Percentiles rank a stretch among this genome's conserved stretches.
Evolutionary conservation across 2,888 invertebrate species (phyloP).

Genomic region (Noctua fimbriata): DNA sequence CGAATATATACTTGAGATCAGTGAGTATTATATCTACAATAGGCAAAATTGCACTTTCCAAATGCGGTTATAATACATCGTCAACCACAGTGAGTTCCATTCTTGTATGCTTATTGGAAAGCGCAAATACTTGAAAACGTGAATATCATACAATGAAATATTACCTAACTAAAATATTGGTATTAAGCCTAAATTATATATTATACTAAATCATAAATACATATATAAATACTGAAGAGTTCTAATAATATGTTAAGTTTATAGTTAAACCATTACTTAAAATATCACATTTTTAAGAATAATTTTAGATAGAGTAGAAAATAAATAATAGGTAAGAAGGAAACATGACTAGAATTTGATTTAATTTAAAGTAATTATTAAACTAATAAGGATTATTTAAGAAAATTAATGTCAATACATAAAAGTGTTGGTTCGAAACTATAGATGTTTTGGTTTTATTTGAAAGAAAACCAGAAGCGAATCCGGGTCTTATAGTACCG

Average conservation of each 20-base stretch:
- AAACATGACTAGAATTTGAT: slow-evolving; percentile 13
- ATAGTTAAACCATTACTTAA: slow-evolving; percentile 77
- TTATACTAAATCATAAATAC: slow-evolving; percentile 33
- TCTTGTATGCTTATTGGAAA: slow-evolving; percentile 3
- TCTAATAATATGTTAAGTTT: slow-evolving; percentile 65
- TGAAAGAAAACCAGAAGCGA: not conserved
- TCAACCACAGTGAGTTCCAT: not conserved
- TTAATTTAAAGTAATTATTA: not conserved
- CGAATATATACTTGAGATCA: slow-evolving; percentile 14
- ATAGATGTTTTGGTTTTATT: not conserved
- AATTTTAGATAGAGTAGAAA: slow-evolving; percentile 68
- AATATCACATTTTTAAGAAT: slow-evolving; percentile 86
- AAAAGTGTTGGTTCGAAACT: not conserved
- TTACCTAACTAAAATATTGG: slow-evolving; percentile 35
- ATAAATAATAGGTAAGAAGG: slow-evolving; percentile 46
- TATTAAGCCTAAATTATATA: slow-evolving; percentile 40
- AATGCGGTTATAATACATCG: not conserved
- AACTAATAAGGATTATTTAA: not conserved
- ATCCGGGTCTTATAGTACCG: not conserved
- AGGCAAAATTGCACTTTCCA: slow-evolving; percentile 33
- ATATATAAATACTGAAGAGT: slow-evolving; percentile 53
- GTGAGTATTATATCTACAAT: slow-evolving; percentile 32
- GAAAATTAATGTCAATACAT: not conserved
- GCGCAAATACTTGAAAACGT: slow-evolving; percentile 23
- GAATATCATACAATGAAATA: slow-evolving; percentile 38